These are phyloP conservation scores for Malurus elegans DNA, from an alignment of 2,113 vertebrate genomes.

Conservation along the genomic window DNA sequence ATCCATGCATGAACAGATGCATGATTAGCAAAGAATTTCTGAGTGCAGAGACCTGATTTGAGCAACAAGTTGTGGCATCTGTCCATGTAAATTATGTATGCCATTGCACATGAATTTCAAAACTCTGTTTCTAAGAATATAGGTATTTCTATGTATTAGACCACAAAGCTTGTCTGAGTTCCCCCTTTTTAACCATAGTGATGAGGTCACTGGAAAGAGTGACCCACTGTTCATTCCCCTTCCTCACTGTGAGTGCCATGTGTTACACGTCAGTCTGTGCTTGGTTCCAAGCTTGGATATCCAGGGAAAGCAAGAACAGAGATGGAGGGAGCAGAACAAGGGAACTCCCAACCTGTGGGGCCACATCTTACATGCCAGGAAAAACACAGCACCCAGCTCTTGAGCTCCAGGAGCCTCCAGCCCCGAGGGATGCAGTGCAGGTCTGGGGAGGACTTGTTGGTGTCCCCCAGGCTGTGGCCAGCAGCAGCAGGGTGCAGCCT, in stretches of 20 bases:
- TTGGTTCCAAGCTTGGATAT: not conserved
- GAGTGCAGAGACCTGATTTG: not conserved
- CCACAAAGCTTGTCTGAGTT: conserved; percentile 16
- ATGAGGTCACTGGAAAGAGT: conserved; percentile 51
- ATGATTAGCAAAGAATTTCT: not conserved
- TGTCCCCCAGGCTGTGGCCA: not conserved
- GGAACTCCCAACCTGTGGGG: not conserved
- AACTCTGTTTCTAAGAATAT: conserved; percentile 22
- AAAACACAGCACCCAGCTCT: not conserved
- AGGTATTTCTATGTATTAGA: conserved; percentile 22
- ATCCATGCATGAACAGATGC: not conserved
- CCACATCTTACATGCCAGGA: not conserved
- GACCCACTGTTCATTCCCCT: not conserved
- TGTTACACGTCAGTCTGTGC: not conserved
- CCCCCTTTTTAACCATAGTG: not conserved
- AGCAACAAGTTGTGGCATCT: not conserved
- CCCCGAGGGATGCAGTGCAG: not conserved
- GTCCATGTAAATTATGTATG: not conserved
- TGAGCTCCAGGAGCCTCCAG: not conserved
- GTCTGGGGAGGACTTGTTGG: not conserved
- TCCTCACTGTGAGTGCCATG: not conserved
- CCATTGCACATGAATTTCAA: not conserved
- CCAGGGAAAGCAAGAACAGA: not conserved
- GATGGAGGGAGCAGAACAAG: not conserved
- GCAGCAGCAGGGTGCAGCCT: not conserved